Evolutionary conservation across 2,888 invertebrate species (phyloP).

Genomic region (Phengaris arion): DNA sequence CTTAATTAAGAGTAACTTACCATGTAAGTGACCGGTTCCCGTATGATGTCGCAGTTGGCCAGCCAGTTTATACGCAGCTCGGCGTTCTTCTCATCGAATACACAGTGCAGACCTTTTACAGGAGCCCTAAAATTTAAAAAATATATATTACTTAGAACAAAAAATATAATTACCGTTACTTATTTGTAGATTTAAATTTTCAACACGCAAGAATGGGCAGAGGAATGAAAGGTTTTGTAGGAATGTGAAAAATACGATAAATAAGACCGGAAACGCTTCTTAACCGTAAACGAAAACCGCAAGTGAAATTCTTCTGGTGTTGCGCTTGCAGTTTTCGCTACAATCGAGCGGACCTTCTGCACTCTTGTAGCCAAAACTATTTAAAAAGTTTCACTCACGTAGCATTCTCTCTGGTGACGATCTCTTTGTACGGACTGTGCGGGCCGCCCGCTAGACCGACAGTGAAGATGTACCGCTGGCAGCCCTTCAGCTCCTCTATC

Average conservation of each 20-base stretch:
- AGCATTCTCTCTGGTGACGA: slow-evolving; percentile 82
- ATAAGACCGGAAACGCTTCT: too few species aligned
- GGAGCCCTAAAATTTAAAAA: slow-evolving; percentile 73
- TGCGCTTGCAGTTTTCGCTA: too few species aligned
- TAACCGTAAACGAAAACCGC: too few species aligned
- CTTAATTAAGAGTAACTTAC: slow-evolving; percentile 61
- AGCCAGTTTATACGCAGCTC: slow-evolving; percentile 84
- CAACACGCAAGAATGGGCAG: too few species aligned
- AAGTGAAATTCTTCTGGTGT: too few species aligned
- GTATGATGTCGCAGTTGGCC: slow-evolving; percentile 81
- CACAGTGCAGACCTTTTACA: slow-evolving; percentile 82
- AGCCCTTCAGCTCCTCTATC: slow-evolving; percentile 83
- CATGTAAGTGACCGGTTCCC: slow-evolving; percentile 75
- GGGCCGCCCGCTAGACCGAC: slow-evolving; percentile 86
- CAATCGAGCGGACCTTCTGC: too few species aligned
- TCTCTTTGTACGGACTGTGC: slow-evolving; percentile 70
- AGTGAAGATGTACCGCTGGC: slow-evolving; percentile 86
- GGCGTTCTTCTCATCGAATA: slow-evolving; percentile 50
- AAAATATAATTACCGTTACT: too few species aligned
- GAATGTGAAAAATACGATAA: too few species aligned
- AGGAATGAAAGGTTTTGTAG: too few species aligned
- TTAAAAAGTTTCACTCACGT: slow-evolving; percentile 50
- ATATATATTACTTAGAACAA: background rate
- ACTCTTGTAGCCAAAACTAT: too few species aligned
- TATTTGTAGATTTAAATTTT: too few species aligned